These are phyloP conservation scores for Charanyca ferruginea DNA, from an alignment of 2,888 invertebrate genomes.

Conservation along the genomic window DNA sequence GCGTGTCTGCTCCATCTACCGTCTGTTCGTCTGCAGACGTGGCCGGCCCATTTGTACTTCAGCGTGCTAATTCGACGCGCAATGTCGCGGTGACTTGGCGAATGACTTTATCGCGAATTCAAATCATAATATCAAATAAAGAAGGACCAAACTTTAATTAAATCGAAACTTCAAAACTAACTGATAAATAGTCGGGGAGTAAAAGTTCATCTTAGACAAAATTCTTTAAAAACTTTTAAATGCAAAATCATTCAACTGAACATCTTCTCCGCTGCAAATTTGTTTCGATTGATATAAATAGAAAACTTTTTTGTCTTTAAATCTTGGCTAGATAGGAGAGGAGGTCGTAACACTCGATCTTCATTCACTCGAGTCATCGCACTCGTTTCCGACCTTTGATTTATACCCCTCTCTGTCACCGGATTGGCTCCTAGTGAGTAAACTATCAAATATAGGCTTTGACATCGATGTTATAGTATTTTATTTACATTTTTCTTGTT, in stretches of 20 bases:
- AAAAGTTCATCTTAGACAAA: slow-evolving; percentile 29
- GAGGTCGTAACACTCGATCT: slow-evolving; percentile 66
- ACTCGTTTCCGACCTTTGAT: slow-evolving; percentile 74
- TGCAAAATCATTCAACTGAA: slow-evolving; percentile 31
- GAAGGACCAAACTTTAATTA: slow-evolving; percentile 4
- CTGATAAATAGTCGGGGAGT: slow-evolving; percentile 13
- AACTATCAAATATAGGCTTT: slow-evolving; percentile 32
- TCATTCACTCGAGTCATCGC: slow-evolving; percentile 69
- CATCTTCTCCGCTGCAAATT: slow-evolving; percentile 32
- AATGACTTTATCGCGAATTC: too few relatives aligned
- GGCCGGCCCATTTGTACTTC: too few relatives aligned
- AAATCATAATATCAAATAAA: background rate
- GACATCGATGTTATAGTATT: slow-evolving; percentile 17
- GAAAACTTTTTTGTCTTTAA: slow-evolving; percentile 57
- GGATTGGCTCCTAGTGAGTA: slow-evolving; percentile 47
- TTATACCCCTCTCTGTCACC: slow-evolving; percentile 65
- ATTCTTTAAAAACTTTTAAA: slow-evolving; percentile 17
- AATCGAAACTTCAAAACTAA: slow-evolving; percentile 7
- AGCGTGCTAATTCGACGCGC: too few relatives aligned
- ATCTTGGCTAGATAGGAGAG: slow-evolving; percentile 49
- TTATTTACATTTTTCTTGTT: slow-evolving; percentile 8
- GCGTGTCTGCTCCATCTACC: too few relatives aligned
- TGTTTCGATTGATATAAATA: slow-evolving; percentile 62
- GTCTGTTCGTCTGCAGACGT: too few relatives aligned
- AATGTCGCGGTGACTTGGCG: too few relatives aligned